Evolutionary conservation across 2,113 vertebrate species (phyloP), one percentile per base, ranked within the genome.

Genomic region (Ceuthmochares aereus): DNA sequence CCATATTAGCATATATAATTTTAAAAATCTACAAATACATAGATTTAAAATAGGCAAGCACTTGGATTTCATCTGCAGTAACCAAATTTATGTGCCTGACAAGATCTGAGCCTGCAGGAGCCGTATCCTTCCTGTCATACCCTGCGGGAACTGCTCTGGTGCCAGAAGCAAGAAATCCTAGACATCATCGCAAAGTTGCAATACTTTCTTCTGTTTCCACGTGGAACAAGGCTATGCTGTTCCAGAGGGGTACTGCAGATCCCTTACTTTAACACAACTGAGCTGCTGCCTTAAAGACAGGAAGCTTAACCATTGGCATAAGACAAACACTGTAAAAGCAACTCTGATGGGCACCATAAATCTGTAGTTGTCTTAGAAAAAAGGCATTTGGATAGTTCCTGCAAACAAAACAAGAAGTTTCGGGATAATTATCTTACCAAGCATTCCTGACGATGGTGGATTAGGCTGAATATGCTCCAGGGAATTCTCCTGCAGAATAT

Each of bases 371-470:
- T 19, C 68, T 70, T 88, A 32, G 81, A 70, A 70, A 79, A 70
- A 88, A 60, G 43, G 18, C n/a, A 58, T 47, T 62, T 73, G 49
- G 56, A 70, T 30, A 73, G 45, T 18, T 86, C 56, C 64, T 70
- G 47, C 58, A 78, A 95, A 81, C 20, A 2, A 3, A 93, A 74
- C 0, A 6, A 75, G 34, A 59, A 84, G 45, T 86, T 80, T 42
- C 34, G 32, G 30, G n/a, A 25, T 4, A 52, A 14, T 49, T 67
- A 49, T 82, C 97, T 98, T 92, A 98, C 98, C 98, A 5, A 98
- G 97, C 97, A 98, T 98, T 74, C 98, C 98, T 32, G 98, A 98
- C 13, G 98, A 98, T 0, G 98, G 98, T 22, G 98, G 98, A 64
- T 98, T 98, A 78, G 98, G 98, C 66, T 98, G 98, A 90, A 98